These are phyloP conservation scores for Psephotus haematonotus DNA, from an alignment of 2,113 vertebrate genomes.

Conservation along the genomic window DNA sequence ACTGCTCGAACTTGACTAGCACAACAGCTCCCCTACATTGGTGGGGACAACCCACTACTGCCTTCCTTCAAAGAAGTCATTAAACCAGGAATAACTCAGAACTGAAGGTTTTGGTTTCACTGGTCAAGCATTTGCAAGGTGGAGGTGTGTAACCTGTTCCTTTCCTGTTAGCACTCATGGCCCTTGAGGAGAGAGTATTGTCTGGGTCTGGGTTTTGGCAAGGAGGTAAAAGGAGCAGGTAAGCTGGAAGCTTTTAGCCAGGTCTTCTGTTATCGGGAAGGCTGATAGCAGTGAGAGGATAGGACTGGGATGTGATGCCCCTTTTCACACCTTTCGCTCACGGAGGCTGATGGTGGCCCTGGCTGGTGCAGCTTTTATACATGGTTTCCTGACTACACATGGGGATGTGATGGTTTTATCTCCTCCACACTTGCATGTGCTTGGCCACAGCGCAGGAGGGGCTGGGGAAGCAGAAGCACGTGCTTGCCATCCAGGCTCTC, in stretches of 20 bases:
- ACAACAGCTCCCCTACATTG: not conserved
- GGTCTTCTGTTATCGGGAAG: not conserved
- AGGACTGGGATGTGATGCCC: rapidly evolving
- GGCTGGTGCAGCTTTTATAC: rapidly evolving
- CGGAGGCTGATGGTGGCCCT: rapidly evolving
- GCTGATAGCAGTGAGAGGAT: not conserved
- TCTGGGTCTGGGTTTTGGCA: not conserved
- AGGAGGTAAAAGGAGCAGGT: not conserved
- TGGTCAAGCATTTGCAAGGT: not conserved
- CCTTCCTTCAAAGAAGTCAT: not conserved
- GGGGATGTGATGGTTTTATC: rapidly evolving
- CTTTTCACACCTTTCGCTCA: not conserved
- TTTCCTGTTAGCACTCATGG: not conserved
- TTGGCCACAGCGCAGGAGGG: not conserved
- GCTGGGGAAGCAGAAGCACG: not conserved
- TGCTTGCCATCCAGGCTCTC: rapidly evolving
- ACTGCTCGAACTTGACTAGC: not conserved
- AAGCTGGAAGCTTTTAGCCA: not conserved
- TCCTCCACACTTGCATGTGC: rapidly evolving
- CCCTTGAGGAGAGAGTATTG: not conserved
- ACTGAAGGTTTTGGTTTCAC: not conserved
- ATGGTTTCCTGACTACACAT: rapidly evolving
- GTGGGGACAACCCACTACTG: not conserved
- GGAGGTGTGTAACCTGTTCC: not conserved
- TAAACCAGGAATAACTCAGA: not conserved